Evolutionary conservation across 2,113 vertebrate genomes (phyloP).

Genomic region (Tauraco erythrolophus): DNA sequence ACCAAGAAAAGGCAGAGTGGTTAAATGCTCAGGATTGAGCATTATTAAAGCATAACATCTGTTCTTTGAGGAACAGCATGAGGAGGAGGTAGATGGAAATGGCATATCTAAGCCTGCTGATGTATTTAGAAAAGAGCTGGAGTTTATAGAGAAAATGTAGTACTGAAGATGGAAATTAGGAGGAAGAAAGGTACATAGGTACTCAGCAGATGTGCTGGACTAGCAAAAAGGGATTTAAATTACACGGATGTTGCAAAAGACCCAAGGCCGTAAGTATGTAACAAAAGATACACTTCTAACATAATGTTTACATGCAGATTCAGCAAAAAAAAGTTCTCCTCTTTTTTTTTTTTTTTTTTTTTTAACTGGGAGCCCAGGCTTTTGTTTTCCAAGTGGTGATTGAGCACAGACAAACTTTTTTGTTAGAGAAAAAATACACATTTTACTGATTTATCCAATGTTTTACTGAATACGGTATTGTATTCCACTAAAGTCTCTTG

Average conservation of each 20-base stretch:
- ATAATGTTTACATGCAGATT: neutral
- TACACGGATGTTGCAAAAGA: neutral
- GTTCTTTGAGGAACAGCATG: neutral
- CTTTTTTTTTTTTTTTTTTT: neutral
- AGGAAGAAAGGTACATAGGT: neutral
- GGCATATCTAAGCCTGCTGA: neutral
- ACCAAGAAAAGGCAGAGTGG: neutral
- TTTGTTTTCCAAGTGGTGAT: neutral
- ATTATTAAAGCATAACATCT: constrained; percentile 1
- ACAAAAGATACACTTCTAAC: neutral
- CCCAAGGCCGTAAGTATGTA: rapidly evolving
- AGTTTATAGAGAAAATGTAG: neutral
- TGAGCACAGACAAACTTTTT: neutral
- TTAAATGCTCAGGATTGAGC: neutral
- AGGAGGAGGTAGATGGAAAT: neutral
- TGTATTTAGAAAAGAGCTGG: neutral
- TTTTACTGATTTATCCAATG: neutral
- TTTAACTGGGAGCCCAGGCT: neutral
- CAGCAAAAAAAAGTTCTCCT: neutral
- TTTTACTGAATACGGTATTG: neutral
- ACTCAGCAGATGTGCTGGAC: neutral
- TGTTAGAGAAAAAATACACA: neutral
- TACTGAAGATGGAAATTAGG: neutral
- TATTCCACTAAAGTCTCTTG: neutral
- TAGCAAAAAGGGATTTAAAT: neutral